Evolutionary conservation across 35 echinoderm and acorn worm species (phyloP), one percentile per base, ranked within the genome.

Genomic region (Apostichopus californicus): DNA sequence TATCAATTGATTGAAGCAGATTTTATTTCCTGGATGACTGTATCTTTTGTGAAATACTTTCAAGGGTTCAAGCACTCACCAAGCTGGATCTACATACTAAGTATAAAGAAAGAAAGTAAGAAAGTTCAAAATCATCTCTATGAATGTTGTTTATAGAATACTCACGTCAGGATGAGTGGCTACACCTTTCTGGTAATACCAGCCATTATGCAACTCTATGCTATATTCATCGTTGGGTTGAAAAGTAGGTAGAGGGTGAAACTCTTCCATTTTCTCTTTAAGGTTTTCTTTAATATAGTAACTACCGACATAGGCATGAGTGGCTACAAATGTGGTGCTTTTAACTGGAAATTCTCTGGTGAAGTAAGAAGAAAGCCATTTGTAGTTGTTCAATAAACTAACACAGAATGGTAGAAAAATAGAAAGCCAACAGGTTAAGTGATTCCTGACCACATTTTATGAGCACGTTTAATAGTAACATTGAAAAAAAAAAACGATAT

Each of bases 251-350:
- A 92, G 73, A 7, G 94, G 90, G 12, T 80, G 1, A 88, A 95
- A 92, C 52, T 78, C 73, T 57, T 95, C 90, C 46, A 94, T 92
- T 83, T 95, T 95, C 71, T 92, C 90, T 56, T 95, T 95, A 17
- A 95, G 52, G 34, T 65, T 86, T 63, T 95, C 94, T 63, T 92
- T 95, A 10, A 95, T 56, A 23, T 92, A 92, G 73, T 92, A 92
- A 77, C 66, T 86, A 9, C 90, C 94, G 46, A 95, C 46, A 77
- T 92, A 95, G 10, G 94, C 57, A 81, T 95, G 94, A 52, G 85
- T 92, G 7, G 94, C 90, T 66, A 95, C 94, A 89, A 81, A 95
- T 1, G 94, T 95, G 20, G 66, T 92, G 55, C 71, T 58, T 70
- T 87, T 92, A 17, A 95, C 73, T 34, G 90, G 81, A 77, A 95